Evolutionary conservation across 2,113 vertebrate genomes (phyloP).

Genomic region (Phylloscopus trochilus): DNA sequence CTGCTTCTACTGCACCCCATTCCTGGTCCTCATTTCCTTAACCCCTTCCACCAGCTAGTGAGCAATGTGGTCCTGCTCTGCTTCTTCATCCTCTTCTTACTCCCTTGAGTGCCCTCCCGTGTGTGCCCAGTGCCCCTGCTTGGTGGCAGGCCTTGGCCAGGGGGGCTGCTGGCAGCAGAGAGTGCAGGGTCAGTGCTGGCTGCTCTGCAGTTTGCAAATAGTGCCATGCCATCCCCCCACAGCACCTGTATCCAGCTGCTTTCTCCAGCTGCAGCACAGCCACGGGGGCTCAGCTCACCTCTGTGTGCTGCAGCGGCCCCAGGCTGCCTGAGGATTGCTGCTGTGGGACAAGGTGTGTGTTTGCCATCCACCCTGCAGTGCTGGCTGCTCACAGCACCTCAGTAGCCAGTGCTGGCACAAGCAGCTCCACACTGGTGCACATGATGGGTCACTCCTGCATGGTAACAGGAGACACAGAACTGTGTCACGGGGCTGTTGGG

Average conservation of each 20-base stretch:
- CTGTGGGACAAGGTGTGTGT: accelerated
- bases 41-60: background rate
- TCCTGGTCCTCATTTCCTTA: background rate
- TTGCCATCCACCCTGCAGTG: too few relatives aligned
- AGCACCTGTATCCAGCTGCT: background rate
- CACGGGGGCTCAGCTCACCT: background rate
- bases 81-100: background rate
- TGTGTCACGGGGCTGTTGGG: background rate
- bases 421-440: accelerated
- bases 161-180: background rate
- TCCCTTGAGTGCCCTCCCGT: background rate
- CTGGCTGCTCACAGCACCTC: background rate
- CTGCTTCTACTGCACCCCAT: background rate
- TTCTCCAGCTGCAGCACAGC: background rate
- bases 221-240: accelerated
- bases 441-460: background rate
- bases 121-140: background rate
- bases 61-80: background rate
- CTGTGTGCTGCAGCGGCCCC: accelerated
- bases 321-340: background rate
- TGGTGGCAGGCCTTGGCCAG: background rate
- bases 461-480: background rate
- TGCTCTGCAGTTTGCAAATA: background rate
- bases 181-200: background rate
- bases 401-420: background rate